Evolutionary conservation across 2,797 vertebrate species (phyloP), one percentile per base, ranked within the genome.

Genomic region (Parauchenoglanis punctatus): DNA sequence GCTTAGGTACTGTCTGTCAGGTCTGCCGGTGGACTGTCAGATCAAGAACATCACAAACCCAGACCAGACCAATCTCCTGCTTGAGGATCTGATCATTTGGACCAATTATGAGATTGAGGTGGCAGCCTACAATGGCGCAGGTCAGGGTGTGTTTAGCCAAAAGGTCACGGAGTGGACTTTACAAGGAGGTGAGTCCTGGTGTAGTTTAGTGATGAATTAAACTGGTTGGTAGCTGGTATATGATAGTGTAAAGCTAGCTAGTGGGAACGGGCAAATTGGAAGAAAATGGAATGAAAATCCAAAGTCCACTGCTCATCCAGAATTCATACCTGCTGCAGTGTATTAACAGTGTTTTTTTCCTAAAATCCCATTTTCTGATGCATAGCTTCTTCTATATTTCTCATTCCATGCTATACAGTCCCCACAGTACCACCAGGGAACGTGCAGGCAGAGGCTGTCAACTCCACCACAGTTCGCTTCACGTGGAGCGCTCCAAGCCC

Each of bases 81-180:
- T 99, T 91, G 98, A 99, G 92, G 98, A 99, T 59, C 97, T 99
- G 91, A 99, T 99, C 95, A 99, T 99, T 91, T 99, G 98, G 98
- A 99, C 98, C 93, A 99, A 99, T 94, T 99, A 99, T 0, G 98
- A 99, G 95, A 99, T 99, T 0, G 97, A 98, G 92, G 97, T 99
- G 92, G 98, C 97, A 0, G 98, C 98, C 0, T 99, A 98, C 93
- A 99, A 99, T 63, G 97, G 97, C 0, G 98, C 98, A 0, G 98
- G 98, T 8, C 94, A 97, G 86, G 98, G 98, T 0, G 96, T 97
- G 88, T 99, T 97, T 94, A 99, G 98, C 94, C 93, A 97, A 93
- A 99, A 97, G 92, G 98, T 99, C 92, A 98, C 97, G 0, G 98
- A 99, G 89, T 99, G 98, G 98, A 99, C 98, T 0, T 95, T 99